Conservation (phyloP, 2,113 vertebrate species). For the Cavia porcellus region DNA sequence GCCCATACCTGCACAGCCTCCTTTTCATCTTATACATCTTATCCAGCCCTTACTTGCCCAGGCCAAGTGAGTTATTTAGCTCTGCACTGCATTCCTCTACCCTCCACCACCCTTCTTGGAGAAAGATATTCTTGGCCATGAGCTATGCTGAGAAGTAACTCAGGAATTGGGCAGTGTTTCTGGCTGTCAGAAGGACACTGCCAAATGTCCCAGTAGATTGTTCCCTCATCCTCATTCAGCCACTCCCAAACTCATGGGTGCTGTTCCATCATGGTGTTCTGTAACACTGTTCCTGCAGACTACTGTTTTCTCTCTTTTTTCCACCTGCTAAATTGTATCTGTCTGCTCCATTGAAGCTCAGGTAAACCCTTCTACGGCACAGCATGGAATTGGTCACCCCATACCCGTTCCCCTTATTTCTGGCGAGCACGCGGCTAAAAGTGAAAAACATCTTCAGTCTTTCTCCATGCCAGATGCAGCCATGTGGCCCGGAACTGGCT, state of each 20-base stretch:
- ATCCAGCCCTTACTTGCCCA: background rate
- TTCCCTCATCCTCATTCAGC: background rate
- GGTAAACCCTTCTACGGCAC: background rate
- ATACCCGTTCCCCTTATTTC: background rate
- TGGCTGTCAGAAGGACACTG: background rate
- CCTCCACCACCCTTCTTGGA: background rate
- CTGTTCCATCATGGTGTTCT: background rate
- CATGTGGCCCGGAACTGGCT: background rate
- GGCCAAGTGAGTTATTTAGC: background rate
- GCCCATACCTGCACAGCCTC: background rate
- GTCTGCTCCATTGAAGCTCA: background rate
- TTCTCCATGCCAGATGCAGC: background rate
- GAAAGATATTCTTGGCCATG: background rate
- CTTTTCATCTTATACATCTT: accelerated
- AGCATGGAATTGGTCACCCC: background rate
- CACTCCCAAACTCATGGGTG: background rate
- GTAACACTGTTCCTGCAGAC: background rate
- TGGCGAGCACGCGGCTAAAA: background rate
- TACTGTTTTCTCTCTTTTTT: background rate
- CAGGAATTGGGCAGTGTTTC: background rate
- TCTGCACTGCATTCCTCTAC: background rate
- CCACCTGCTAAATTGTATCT: background rate
- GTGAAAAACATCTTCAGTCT: background rate
- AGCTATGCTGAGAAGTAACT: background rate
- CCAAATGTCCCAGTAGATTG: background rate